These are phyloP conservation scores for Alfaro cultratus DNA, from an alignment of 2,797 vertebrate genomes.

Conservation along the genomic window DNA sequence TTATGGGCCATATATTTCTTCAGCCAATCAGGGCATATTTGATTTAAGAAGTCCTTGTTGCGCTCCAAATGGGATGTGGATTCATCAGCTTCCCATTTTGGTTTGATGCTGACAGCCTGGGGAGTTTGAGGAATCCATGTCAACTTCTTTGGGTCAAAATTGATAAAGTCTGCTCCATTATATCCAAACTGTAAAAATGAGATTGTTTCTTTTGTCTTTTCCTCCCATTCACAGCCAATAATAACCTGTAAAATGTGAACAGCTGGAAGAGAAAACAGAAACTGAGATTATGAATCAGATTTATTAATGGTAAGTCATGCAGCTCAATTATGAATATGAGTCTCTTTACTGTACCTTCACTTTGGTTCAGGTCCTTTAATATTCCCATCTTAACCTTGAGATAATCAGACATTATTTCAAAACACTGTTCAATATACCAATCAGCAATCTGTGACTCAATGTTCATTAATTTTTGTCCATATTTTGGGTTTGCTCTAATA, in stretches of 20 bases:
- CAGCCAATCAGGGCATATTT: too few species aligned
- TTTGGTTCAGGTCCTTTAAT: too few species aligned
- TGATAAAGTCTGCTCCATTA: background rate
- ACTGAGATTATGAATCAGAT: background rate
- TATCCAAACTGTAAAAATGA: slow-evolving; percentile 1
- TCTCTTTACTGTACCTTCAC: background rate
- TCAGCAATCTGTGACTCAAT: background rate
- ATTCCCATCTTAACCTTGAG: too few species aligned
- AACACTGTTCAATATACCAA: background rate
- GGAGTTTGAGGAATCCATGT: background rate
- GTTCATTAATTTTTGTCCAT: background rate
- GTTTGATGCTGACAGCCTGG: too few species aligned
- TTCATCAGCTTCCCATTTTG: too few species aligned
- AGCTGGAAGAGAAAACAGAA: background rate
- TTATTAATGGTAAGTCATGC: background rate
- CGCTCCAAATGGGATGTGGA: background rate
- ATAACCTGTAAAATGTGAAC: slow-evolving; percentile 1
- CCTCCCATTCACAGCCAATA: background rate
- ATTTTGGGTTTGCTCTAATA: slow-evolving; percentile 2
- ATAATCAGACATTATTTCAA: too few species aligned
- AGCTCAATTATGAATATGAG: background rate
- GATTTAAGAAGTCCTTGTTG: too few species aligned
- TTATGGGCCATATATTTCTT: too few species aligned
- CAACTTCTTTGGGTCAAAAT: background rate
- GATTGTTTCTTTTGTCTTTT: background rate